A percentile compares a stretch with the other conserved stretches of the same genome.
These are phyloP conservation scores for Anthonomus grandis DNA, from an alignment of 1,140 invertebrate species.

Conservation along the genomic window DNA sequence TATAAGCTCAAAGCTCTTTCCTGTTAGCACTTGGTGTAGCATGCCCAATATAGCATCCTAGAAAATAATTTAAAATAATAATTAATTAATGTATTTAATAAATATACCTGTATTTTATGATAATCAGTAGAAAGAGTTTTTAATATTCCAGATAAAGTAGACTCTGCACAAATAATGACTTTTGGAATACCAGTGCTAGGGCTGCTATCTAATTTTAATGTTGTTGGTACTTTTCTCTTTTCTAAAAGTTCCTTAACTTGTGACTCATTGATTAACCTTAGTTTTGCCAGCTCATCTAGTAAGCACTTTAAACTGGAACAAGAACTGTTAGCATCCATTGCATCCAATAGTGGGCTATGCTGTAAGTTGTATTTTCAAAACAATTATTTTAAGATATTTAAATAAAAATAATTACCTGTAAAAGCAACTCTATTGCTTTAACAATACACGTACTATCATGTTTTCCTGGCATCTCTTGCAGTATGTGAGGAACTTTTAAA, in stretches of 20 bases:
- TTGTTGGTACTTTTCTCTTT: conserved; percentile 56
- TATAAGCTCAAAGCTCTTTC: conserved; percentile 84
- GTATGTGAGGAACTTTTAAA: conserved; percentile 80
- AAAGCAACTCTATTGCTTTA: conserved; percentile 75
- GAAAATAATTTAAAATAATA: conserved; percentile 20
- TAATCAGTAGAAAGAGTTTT: conserved; percentile 85
- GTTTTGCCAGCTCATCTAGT: conserved; percentile 75
- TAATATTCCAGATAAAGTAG: conserved; percentile 80
- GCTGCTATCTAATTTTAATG: conserved; percentile 39
- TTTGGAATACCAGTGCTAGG: conserved; percentile 61
- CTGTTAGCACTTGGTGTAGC: conserved; percentile 67
- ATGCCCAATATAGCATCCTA: conserved; percentile 55
- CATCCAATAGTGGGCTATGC: conserved; percentile 79
- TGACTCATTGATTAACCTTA: conserved; percentile 74
- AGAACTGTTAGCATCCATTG: conserved; percentile 82
- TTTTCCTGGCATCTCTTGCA: conserved; percentile 64
- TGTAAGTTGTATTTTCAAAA: conserved; percentile 4
- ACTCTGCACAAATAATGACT: conserved; percentile 83
- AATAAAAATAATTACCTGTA: conserved; percentile 52
- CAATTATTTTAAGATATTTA: conserved; percentile 4
- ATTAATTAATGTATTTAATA: background rate
- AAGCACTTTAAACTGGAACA: conserved; percentile 85
- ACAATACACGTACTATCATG: conserved; percentile 54
- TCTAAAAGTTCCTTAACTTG: conserved; percentile 69
- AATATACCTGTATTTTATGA: conserved; percentile 75